Base-by-base conservation (phyloP, 1,140 invertebrate species). In the Halesus radiatus region DNA sequence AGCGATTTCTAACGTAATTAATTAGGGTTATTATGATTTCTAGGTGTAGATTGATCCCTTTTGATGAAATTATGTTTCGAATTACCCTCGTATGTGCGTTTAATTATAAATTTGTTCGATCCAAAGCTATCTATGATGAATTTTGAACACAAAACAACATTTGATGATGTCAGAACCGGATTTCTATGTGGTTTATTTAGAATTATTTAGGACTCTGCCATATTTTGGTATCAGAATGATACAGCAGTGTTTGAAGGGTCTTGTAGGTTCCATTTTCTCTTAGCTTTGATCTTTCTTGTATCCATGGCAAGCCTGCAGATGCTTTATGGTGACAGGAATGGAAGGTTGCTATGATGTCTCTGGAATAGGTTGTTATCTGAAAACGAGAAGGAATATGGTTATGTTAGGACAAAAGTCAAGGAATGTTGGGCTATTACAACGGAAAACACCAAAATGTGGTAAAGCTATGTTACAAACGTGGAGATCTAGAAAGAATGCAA, bases 221-320 rank as follows among this genome's bases (percentile, higher is more conserved):
- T 45, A 45, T 45, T 45, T 68, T 18, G 10, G 20, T 32, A 68
- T 68, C 64, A 68, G 50, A 20, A 72, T 8, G 18, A 54, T 5
- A 7, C 37, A 23, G 22, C 15, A 18, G n/a, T 60, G 54, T 75
- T 37, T 7, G 29, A 20, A n/a, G 23, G 53, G 23, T n/a, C 16
- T 29, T 58, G 16, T 22, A 23, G 15, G 16, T 62, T 76, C 75
- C 75, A 76, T 76, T 76, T 76, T 64, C 58, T 56, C 29, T 76
- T 76, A 3, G 75, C 58, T 76, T 76, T 76, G 18, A 76, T 76
- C 37, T 76, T 76, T 76, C 75, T 62, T 52, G 13, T 22, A 52
- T 64, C 37, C 75, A 76, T 64, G 73, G 18, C 37, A 50, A 22
- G 13, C 8, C 62, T 16, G 62, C 29, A 16, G 6, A n/a, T 16